Evolutionary conservation across 2,888 invertebrate species (phyloP).

Genomic region (Eupsilia transversa): DNA sequence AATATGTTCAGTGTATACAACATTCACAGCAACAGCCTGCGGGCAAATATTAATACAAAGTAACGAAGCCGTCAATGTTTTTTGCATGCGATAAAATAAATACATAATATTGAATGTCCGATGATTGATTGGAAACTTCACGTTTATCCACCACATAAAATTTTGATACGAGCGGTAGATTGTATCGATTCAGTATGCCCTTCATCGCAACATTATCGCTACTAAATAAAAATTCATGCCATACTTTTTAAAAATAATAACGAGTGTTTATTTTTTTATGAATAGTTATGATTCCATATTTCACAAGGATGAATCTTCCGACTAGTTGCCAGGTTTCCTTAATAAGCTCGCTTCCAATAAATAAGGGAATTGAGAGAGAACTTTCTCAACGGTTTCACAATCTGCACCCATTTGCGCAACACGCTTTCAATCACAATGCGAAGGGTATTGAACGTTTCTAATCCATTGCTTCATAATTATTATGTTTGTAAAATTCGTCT

Average conservation of each 20-base stretch:
- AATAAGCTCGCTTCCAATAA: neutral
- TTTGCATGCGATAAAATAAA: neutral
- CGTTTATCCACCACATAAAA: neutral
- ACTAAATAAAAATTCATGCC: neutral
- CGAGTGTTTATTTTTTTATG: neutral
- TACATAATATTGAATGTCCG: neutral
- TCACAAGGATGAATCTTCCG: neutral
- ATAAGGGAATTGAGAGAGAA: neutral
- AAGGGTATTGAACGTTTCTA: neutral
- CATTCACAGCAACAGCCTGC: neutral
- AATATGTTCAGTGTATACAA: neutral
- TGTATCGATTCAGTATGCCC: neutral
- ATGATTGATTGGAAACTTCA: neutral
- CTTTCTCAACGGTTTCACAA: neutral
- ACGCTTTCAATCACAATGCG: too few species aligned
- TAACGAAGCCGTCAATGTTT: neutral
- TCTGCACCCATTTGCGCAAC: neutral
- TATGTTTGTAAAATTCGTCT: too few species aligned
- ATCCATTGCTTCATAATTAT: neutral
- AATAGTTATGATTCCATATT: neutral
- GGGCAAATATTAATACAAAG: neutral
- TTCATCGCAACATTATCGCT: neutral
- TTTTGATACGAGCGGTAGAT: too few species aligned
- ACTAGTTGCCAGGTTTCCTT: neutral
- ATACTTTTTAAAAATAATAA: neutral